Evolutionary conservation across 2,797 vertebrate species (phyloP), one percentile per base, ranked within the genome.

Genomic region (Cirrhinus mrigala): DNA sequence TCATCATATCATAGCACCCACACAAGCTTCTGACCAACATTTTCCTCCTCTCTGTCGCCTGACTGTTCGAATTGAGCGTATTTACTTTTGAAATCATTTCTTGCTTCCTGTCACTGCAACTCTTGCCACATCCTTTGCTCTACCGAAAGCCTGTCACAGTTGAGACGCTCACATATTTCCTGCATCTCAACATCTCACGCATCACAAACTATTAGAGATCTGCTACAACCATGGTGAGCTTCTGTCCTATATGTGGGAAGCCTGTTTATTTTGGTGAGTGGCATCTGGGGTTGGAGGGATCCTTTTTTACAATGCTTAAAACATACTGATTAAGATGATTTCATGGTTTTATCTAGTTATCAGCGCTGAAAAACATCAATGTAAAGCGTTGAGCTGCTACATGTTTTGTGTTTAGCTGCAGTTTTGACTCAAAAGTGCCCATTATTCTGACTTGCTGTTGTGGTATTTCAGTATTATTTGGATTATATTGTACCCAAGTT

Each of bases 221-320:
- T 22, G 58, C 89, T 85, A 71, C 74, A 77, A 48, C 50, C 89
- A 96, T 96, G 95, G 95, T 96, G 90, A 93, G 93, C 86, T 96
- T 96, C 92, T 97, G 96, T 93, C 96, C 96, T 81, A 94, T 96
- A 90, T 96, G 96, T 90, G 95, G 94, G 87, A 96, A 96, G 90
- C 96, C 96, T 2, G 96, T 97, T 93, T 96, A 96, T 94, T 96
- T 96, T 90, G 96, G 96, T 96, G 90, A 96, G 96, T 95, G 83
- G 20, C n/a, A 22, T 54, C 48, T 60, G 73, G 82, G 60, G 11
- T 52, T 7, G 16, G 4, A 74, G 24, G 70, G 29, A 37, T 48
- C n/a, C n/a, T 6, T 14, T 7, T 84, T 37, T 52, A 68, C 22
- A 4, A 44, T 56, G 8, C 60, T 54, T 76, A 24, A 75, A 40